Evolutionary conservation across 1,140 invertebrate species (phyloP).

Genomic region (Diprion similis): DNA sequence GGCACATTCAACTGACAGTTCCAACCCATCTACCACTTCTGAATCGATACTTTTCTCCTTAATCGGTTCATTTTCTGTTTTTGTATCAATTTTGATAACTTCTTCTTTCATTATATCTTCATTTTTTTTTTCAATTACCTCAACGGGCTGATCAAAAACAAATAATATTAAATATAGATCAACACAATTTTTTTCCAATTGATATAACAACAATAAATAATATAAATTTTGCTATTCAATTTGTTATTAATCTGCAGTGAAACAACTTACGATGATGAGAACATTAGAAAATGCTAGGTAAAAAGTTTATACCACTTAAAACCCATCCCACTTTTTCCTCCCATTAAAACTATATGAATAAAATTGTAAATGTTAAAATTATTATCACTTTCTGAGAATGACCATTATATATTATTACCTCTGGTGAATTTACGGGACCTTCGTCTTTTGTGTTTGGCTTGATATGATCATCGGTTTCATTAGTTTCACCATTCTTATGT

Average conservation of each 20-base stretch:
- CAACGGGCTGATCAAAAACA: constrained; percentile 19
- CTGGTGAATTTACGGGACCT: too few species aligned
- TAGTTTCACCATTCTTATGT: background rate
- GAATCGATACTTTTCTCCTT: constrained; percentile 26
- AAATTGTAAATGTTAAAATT: too few species aligned
- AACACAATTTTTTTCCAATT: too few species aligned
- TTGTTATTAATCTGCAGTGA: background rate
- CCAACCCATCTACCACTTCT: constrained; percentile 51
- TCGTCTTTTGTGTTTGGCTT: too few species aligned
- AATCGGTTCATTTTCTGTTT: background rate
- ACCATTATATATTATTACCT: too few species aligned
- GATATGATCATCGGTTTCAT: background rate
- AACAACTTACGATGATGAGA: background rate
- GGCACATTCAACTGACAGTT: constrained; percentile 55
- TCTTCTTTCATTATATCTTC: constrained; percentile 18
- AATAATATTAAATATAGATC: background rate
- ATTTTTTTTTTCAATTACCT: constrained; percentile 25
- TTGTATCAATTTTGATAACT: background rate
- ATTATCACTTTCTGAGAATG: too few species aligned
- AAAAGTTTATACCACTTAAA: too few species aligned
- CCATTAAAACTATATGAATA: too few species aligned
- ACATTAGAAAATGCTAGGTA: too few species aligned
- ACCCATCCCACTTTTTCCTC: too few species aligned
- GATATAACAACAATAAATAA: background rate
- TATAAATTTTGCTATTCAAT: background rate